phyloP scores from a whole-genome alignment of 2,113 vertebrate genomes.

The Platysteira castanea region DNA sequence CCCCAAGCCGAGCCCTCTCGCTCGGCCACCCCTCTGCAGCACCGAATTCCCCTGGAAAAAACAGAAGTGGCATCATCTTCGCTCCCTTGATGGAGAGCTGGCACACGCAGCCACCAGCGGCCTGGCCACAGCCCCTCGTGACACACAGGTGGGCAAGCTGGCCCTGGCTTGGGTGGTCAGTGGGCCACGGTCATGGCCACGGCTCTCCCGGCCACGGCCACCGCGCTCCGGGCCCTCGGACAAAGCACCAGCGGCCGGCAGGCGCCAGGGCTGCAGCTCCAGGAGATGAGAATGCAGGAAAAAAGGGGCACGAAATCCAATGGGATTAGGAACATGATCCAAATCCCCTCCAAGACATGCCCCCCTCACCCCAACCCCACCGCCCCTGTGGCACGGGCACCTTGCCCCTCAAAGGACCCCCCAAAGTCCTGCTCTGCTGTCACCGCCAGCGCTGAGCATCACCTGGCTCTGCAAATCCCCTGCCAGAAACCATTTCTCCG shows the following conservation, averaged over 20 bases:
- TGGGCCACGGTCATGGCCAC: rapidly evolving
- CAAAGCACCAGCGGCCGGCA: neutral
- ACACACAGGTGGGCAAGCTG: neutral
- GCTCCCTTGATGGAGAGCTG: neutral
- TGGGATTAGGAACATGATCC: rapidly evolving
- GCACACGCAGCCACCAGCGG: rapidly evolving
- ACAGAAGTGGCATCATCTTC: rapidly evolving
- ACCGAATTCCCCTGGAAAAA: neutral
- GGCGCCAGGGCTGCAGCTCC: neutral
- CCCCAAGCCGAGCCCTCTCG: rapidly evolving
- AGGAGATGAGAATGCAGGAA: neutral
- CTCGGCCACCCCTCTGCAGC: neutral
- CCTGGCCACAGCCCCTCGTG: neutral
- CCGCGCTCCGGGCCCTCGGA: rapidly evolving
- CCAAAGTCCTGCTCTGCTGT: neutral
- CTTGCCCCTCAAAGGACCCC: neutral
- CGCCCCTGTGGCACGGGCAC: neutral
- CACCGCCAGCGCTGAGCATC: rapidly evolving
- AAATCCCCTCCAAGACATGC: rapidly evolving
- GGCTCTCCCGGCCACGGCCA: neutral
- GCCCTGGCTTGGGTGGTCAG: neutral
- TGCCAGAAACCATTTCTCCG: neutral
- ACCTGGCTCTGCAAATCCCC: neutral
- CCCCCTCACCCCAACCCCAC: neutral
- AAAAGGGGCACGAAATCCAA: neutral